Base-by-base conservation (phyloP, 23 tunicate species). In the Diplosoma virens region DNA sequence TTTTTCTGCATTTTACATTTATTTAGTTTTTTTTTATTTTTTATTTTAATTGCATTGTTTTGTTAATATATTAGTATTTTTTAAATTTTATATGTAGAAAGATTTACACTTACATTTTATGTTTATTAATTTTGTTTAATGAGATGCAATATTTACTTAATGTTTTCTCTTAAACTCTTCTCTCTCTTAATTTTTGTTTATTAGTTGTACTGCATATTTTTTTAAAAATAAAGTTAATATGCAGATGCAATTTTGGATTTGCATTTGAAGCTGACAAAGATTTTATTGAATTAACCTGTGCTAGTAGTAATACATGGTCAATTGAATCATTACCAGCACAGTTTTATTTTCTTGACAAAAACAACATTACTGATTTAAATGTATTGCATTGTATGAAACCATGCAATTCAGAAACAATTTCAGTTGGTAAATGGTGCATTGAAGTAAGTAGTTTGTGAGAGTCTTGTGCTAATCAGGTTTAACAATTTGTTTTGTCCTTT, bases 371-470 rank as follows among this genome's bases (percentile, higher is more conserved):
- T 0, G 28, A 73, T 6, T 16, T 76, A 4, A 30, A 31, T 16
- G 24, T 32, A 6, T 45, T 88, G 9, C 64, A 79, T 54, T 88
- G 95, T 37, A 18, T 64, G 34, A 23, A 20, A 53, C 71, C 86
- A 23, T 87, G 93, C 33, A 32, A 48, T 18, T 37, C 26, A 0
- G 83, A 73, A 1, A 71, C 23, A 4, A 67, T 28, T 24, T 32
- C 70, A 16, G 78, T 81, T 7, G 75, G 85, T 3, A 67, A 66
- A 6, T 87, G 93, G 93, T 87, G 93, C 35, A 75, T 86, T 5
- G 20, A 59, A 59, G 92, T 86, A 71, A 7, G 69, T 61, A 56
- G 21, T 56, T 4, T n/a, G n/a, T n/a, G n/a, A n/a, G n/a, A n/a
- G n/a, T n/a, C n/a, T n/a, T n/a, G n/a, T n/a, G n/a, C n/a, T n/a